Evolutionary conservation across 2,888 invertebrate genomes (phyloP).

Genomic region (Noctua pronuba): DNA sequence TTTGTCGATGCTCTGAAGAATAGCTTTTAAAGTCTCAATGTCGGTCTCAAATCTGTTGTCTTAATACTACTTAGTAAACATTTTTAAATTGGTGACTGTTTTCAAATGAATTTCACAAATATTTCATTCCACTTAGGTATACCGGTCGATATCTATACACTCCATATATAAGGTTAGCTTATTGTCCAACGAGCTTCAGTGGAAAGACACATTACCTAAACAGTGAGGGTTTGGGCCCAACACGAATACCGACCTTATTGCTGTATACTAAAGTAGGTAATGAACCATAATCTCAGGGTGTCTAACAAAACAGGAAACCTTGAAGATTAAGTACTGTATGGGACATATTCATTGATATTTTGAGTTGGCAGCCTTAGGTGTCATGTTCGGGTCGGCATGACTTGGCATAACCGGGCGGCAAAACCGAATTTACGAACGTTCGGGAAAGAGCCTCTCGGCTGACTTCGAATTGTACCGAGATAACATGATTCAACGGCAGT

Average conservation of each 20-base stretch:
- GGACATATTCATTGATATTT: background rate
- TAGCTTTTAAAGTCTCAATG: background rate
- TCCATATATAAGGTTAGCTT: slow-evolving; percentile 10
- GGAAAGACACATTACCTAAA: background rate
- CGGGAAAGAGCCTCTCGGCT: background rate
- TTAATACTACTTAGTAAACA: background rate
- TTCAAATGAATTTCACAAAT: slow-evolving; percentile 24
- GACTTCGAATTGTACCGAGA: background rate
- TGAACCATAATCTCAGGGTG: slow-evolving; percentile 18
- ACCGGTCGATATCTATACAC: background rate
- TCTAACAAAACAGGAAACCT: background rate
- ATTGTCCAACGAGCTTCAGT: slow-evolving; percentile 29
- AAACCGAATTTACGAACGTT: background rate
- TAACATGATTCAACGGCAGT: background rate
- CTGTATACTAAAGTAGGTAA: slow-evolving; percentile 2
- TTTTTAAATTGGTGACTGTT: background rate
- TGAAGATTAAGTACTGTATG: background rate
- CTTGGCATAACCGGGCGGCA: background rate
- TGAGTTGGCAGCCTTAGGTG: background rate
- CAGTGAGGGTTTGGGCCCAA: slow-evolving; percentile 1
- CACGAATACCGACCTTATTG: slow-evolving; percentile 7
- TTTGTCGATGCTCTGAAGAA: slow-evolving; percentile 1
- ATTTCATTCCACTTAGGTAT: background rate
- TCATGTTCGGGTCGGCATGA: background rate
- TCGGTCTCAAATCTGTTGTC: background rate